Conservation (phyloP, 2,797 vertebrate genomes). For the Delichon dasypus region DNA sequence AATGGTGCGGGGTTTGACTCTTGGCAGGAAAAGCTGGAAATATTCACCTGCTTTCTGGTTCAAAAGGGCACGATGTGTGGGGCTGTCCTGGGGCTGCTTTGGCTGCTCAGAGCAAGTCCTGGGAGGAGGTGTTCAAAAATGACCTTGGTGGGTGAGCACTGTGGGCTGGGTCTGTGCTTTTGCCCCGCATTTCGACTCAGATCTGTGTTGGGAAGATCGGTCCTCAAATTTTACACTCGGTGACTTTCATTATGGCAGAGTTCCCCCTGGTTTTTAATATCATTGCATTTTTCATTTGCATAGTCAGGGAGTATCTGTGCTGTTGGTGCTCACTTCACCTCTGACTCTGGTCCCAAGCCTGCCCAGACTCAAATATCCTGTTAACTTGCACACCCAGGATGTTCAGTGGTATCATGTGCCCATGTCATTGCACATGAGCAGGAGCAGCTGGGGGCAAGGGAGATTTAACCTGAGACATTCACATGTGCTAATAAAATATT, state of each 20-base stretch:
- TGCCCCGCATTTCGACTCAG: neutral
- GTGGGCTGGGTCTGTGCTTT: neutral
- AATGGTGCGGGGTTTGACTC: neutral
- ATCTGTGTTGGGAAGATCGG: neutral
- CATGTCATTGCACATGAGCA: neutral
- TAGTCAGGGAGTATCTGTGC: rapidly evolving
- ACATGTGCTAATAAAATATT: neutral
- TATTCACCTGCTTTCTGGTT: neutral
- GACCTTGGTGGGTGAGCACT: neutral
- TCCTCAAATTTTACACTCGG: neutral
- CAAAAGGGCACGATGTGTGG: neutral
- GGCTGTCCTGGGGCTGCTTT: neutral
- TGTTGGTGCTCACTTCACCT: neutral
- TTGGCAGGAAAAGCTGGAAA: neutral
- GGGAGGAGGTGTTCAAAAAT: neutral
- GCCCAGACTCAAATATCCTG: slow-evolving; percentile 24
- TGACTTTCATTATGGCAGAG: neutral
- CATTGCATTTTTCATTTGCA: neutral
- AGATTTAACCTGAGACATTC: neutral
- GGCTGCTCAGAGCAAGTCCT: neutral
- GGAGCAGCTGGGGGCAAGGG: neutral
- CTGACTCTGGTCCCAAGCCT: slow-evolving; percentile 17
- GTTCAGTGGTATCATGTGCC: slow-evolving; percentile 14
- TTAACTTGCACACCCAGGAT: neutral
- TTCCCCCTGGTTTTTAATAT: neutral